A percentile compares a stretch with the other conserved stretches of the same genome.
Conservation (phyloP, 64 coral and sea anemone genomes). For the Platygyra sinensis region DNA sequence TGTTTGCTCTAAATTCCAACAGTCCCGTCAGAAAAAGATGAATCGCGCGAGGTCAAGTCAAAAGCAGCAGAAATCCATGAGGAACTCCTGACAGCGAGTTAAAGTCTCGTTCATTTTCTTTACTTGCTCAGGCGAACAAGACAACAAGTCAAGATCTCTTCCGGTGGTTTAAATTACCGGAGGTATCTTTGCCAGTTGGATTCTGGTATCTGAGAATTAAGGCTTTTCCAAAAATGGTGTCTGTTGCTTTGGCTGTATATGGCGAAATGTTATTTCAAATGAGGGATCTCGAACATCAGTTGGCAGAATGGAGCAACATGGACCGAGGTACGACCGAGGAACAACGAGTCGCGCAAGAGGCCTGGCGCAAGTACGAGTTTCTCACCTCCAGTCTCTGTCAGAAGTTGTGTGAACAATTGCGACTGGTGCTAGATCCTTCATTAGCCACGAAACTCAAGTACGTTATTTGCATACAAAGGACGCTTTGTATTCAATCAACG, state of each 20-base stretch:
- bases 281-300: slow-evolving; percentile 74
- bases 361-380: slow-evolving; percentile 93
- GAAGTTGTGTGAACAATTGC: slow-evolving; percentile 94
- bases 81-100: not conserved
- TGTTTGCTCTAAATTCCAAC: not conserved
- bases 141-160: slow-evolving; percentile 76
- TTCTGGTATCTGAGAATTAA: too few relatives aligned
- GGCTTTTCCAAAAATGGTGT: too few relatives aligned
- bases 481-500: not conserved
- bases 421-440: slow-evolving; percentile 93
- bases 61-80: not conserved
- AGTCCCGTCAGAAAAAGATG: slow-evolving; percentile 90
- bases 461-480: not conserved
- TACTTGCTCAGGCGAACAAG: slow-evolving; percentile 40
- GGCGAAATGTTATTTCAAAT: too few relatives aligned
- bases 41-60: slow-evolving; percentile 74
- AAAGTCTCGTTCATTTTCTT: not conserved
- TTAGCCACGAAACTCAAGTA: slow-evolving; percentile 94
- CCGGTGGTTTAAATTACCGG: not conserved
- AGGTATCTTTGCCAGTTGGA: too few relatives aligned
- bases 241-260: too few relatives aligned
- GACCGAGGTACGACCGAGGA: slow-evolving; percentile 51
- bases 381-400: slow-evolving; percentile 84
- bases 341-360: slow-evolving; percentile 64
- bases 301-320: slow-evolving; percentile 71